These are phyloP conservation scores for Osmerus eperlanus DNA, from an alignment of 2,113 vertebrate genomes.

Conservation along the genomic window DNA sequence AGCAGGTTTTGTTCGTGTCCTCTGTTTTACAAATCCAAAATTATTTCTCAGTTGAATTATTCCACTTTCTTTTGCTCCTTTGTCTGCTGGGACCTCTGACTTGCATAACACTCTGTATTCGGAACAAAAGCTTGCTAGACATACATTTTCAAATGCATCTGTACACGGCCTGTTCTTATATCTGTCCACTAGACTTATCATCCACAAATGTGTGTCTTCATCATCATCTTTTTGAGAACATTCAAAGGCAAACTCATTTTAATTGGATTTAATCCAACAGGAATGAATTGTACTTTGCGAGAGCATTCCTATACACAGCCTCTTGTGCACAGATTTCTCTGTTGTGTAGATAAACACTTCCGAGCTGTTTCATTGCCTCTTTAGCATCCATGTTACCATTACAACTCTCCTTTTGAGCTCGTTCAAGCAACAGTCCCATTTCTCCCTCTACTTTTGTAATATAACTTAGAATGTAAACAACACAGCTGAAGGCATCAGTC, in stretches of 20 bases:
- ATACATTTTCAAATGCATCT: slow-evolving; percentile 10
- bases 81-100: background rate
- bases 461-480: background rate
- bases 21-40: no score
- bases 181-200: slow-evolving; percentile 17
- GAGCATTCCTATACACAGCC: slow-evolving; percentile 28
- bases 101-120: slow-evolving; percentile 10
- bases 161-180: slow-evolving; percentile 14
- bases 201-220: slow-evolving; percentile 16
- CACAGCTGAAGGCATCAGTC: background rate
- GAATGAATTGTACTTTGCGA: slow-evolving; percentile 23
- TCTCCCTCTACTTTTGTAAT: slow-evolving; percentile 33
- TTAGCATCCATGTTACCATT: slow-evolving; percentile 22
- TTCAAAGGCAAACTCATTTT: slow-evolving; percentile 21
- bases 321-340: slow-evolving; percentile 26
- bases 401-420: background rate
- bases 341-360: slow-evolving; percentile 29
- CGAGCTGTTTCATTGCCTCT: slow-evolving; percentile 14
- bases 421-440: slow-evolving; percentile 22
- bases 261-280: background rate
- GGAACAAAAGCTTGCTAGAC: slow-evolving; percentile 21
- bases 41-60: no score
- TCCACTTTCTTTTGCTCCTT: background rate
- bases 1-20: no score
- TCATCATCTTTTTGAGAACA: background rate